Evolutionary conservation across 2,113 vertebrate genomes (phyloP).

Genomic region (Zosterops lateralis): DNA sequence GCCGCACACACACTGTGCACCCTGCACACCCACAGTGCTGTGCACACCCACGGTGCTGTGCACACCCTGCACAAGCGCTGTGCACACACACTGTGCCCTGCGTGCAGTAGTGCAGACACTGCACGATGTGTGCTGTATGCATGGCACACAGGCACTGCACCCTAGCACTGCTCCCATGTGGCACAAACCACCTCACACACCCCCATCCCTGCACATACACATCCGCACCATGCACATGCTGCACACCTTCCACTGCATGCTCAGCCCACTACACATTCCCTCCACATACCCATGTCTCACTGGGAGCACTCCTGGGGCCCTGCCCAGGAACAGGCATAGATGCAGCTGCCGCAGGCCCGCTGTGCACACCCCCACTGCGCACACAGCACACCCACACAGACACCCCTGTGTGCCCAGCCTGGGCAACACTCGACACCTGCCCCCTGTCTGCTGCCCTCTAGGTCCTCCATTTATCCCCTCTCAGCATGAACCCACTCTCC

Average conservation of each 20-base stretch:
- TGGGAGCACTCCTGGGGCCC: not conserved
- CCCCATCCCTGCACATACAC: accelerated
- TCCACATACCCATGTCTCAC: not conserved
- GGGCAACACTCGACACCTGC: accelerated
- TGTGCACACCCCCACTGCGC: accelerated
- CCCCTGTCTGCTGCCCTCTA: accelerated
- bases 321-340: accelerated
- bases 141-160: accelerated
- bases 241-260: accelerated
- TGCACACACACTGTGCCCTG: accelerated
- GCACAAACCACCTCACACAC: not conserved
- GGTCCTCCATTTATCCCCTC: not conserved
- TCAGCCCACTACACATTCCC: accelerated
- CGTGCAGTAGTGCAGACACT: accelerated
- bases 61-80: accelerated
- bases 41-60: accelerated
- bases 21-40: accelerated
- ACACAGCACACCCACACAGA: not conserved
- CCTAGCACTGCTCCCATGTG: accelerated
- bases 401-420: not conserved
- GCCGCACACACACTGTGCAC: accelerated
- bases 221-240: accelerated
- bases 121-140: accelerated
- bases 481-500: accelerated
- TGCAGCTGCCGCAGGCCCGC: accelerated